Evolutionary conservation across 2,113 vertebrate species (phyloP).

Genomic region (Nanger granti): DNA sequence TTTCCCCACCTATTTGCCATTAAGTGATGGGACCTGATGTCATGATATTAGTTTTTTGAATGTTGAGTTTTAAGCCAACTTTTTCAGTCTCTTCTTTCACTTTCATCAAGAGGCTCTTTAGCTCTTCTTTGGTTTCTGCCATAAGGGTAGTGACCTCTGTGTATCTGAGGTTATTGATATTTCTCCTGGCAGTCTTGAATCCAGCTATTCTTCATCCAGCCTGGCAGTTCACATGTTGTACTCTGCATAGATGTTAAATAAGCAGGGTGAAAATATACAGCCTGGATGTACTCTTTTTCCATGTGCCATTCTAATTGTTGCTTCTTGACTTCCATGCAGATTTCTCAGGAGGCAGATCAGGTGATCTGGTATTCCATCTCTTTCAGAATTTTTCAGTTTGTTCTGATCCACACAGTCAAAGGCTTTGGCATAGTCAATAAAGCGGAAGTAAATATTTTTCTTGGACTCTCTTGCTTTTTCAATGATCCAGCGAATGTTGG

Average conservation of each 20-base stretch:
- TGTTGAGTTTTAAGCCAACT: not conserved
- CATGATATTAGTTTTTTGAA: not conserved
- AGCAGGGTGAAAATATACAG: too few relatives aligned
- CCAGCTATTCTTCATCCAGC: not conserved
- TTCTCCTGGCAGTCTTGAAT: not conserved
- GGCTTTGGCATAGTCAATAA: not conserved
- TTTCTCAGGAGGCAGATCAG: not conserved
- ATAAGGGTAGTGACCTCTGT: not conserved
- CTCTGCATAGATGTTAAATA: too few relatives aligned
- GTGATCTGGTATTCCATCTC: not conserved
- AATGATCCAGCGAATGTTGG: rapidly evolving
- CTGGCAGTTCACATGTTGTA: too few relatives aligned
- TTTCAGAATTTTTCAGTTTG: not conserved
- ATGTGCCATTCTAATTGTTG: not conserved
- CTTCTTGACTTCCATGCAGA: not conserved
- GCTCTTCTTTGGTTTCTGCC: not conserved
- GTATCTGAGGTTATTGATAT: not conserved
- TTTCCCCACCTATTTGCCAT: not conserved
- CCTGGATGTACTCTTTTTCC: not conserved
- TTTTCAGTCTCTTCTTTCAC: not conserved
- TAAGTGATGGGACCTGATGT: not conserved
- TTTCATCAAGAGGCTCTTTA: not conserved
- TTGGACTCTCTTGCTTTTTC: not conserved
- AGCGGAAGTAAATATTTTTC: not conserved
- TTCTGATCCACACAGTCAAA: not conserved